Percentiles rank a stretch among this genome's conserved stretches.
Evolutionary conservation across 23 tunicate species (phyloP).

Genomic region (Botrylloides violaceus): DNA sequence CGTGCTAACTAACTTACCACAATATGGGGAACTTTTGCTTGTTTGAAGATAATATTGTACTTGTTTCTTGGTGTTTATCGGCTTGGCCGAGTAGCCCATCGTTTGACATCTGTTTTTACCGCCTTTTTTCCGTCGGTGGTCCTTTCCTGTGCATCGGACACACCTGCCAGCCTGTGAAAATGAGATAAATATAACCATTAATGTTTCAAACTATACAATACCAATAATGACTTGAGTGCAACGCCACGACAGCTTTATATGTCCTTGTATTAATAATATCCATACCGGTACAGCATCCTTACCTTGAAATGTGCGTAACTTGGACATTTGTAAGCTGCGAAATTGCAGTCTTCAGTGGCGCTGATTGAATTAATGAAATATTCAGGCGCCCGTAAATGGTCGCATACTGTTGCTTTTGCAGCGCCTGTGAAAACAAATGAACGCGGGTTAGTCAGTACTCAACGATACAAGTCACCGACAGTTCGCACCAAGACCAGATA

Average conservation of each 20-base stretch:
- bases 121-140: not conserved
- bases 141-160: slow-evolving; percentile 38
- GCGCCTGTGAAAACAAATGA: slow-evolving; percentile 44
- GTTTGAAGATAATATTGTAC: slow-evolving; percentile 63
- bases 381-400: slow-evolving; percentile 72
- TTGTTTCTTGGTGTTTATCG: slow-evolving; percentile 48
- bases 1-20: slow-evolving; percentile 81
- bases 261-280: no score
- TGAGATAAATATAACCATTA: no score
- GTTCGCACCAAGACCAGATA: no score
- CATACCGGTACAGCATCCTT: not conserved
- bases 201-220: no score
- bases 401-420: slow-evolving; percentile 69
- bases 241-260: no score
- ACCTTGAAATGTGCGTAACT: slow-evolving; percentile 77
- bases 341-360: slow-evolving; percentile 27
- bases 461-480: no score
- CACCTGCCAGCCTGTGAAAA: slow-evolving; percentile 70
- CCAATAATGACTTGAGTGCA: no score
- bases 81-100: slow-evolving; percentile 92
- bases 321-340: slow-evolving; percentile 60
- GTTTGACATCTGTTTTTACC: slow-evolving; percentile 45
- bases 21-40: slow-evolving; percentile 51
- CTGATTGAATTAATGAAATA: slow-evolving; percentile 55
- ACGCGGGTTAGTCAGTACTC: no score